Evolutionary conservation across 2,888 invertebrate species (phyloP).

Genomic region (Hydriomena furcata): DNA sequence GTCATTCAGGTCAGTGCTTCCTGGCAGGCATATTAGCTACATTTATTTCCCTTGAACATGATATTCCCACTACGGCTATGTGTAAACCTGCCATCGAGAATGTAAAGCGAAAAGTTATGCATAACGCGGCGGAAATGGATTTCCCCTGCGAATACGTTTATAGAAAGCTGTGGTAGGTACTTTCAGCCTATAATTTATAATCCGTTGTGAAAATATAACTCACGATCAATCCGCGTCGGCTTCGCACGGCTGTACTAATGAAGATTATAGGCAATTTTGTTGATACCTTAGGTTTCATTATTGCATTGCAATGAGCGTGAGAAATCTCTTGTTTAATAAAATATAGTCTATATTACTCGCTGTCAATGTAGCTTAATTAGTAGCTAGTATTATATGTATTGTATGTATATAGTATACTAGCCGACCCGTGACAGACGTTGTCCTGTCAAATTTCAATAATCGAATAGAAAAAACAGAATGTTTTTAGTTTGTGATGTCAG

Average conservation of each 20-base stretch:
- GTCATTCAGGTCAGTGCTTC: neutral
- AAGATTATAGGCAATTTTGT: no score
- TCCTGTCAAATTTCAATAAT: no score
- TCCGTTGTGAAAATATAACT: neutral
- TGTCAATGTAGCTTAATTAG: no score
- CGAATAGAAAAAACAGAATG: no score
- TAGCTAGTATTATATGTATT: no score
- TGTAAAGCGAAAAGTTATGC: constrained; percentile 11
- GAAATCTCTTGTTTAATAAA: no score
- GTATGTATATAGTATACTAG: no score
- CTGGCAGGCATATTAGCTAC: neutral
- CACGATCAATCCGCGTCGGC: neutral
- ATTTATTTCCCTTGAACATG: neutral
- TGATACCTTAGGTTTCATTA: no score
- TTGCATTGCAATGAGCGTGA: no score
- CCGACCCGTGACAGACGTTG: no score
- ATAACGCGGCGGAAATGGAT: constrained; percentile 15
- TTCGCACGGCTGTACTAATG: neutral
- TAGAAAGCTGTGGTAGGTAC: constrained; percentile 3
- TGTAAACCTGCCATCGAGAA: constrained; percentile 1
- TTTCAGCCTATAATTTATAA: neutral
- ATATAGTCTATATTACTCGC: no score
- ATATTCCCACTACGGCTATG: neutral
- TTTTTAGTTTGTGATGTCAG: no score
- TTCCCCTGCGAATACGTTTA: constrained; percentile 12